Conservation (phyloP, 2,797 vertebrate species). For the Manis pentadactyla region DNA sequence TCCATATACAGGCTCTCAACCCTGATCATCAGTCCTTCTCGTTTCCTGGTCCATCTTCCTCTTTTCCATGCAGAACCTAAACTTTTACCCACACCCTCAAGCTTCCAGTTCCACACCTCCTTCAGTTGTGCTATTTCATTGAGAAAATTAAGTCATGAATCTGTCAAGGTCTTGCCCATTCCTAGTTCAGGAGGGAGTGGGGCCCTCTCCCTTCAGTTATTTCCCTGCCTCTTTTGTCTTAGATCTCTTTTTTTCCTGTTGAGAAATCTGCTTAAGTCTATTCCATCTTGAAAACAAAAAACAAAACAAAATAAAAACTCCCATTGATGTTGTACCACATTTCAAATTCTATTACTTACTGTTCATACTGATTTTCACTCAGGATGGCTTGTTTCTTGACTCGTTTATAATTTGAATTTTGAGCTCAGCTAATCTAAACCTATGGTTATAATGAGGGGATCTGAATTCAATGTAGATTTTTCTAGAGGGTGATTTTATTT, state of each 20-base stretch:
- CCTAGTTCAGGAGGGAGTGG: background rate
- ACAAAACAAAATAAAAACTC: background rate
- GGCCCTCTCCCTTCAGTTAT: background rate
- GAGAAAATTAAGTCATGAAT: background rate
- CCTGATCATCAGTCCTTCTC: background rate
- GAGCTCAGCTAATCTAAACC: background rate
- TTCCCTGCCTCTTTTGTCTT: background rate
- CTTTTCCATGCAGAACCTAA: background rate
- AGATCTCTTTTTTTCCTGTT: background rate
- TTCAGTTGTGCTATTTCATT: background rate
- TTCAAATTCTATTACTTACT: background rate
- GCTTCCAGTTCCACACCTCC: background rate
- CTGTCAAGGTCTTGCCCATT: background rate
- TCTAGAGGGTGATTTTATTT: background rate
- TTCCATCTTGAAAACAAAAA: background rate
- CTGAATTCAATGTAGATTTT: background rate
- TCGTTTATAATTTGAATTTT: constrained; percentile 27
- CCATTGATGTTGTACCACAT: background rate
- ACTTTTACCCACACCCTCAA: background rate
- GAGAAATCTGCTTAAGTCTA: background rate
- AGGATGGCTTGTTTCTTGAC: background rate
- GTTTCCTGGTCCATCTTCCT: background rate
- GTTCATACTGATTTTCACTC: background rate
- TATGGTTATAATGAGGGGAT: background rate
- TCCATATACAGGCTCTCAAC: background rate